Evolutionary conservation across 2,113 vertebrate species (phyloP).

Genomic region (Phylloscopus trochiloides): DNA sequence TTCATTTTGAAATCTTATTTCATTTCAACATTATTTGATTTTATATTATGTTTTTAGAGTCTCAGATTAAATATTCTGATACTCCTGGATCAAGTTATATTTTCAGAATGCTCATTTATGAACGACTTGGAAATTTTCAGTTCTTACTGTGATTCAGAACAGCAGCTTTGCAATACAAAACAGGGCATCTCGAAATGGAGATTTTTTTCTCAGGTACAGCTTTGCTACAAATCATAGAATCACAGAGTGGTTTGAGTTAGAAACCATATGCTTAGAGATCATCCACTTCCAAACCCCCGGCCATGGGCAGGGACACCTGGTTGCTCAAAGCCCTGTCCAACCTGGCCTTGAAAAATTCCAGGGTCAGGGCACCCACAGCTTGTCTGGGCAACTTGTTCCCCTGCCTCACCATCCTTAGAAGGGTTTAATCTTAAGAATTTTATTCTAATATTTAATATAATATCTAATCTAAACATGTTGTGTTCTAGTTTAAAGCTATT

Average conservation of each 20-base stretch:
- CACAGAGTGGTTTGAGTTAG: background rate
- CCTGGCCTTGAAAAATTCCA: background rate
- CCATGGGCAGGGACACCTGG: no score
- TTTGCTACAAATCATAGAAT: background rate
- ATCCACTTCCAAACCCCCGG: background rate
- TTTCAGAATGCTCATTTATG: constrained; percentile 13
- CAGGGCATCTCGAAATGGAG: background rate
- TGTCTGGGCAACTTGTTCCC: background rate
- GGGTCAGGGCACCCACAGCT: background rate
- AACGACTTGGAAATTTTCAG: background rate
- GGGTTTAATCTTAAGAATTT: background rate
- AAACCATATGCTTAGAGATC: background rate
- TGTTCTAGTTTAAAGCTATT: background rate
- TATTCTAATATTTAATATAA: background rate
- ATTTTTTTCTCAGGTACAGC: background rate
- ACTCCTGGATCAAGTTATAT: background rate
- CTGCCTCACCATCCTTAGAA: background rate
- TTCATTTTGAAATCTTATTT: constrained; percentile 48
- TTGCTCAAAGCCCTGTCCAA: background rate
- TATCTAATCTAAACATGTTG: background rate
- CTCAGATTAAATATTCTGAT: constrained; percentile 14
- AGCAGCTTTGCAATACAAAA: background rate
- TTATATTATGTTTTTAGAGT: constrained; percentile 20
- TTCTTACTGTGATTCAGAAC: background rate
- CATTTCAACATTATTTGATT: constrained; percentile 43